Evolutionary conservation across 2,888 invertebrate genomes (phyloP).

Genomic region (Steromphala cineraria): DNA sequence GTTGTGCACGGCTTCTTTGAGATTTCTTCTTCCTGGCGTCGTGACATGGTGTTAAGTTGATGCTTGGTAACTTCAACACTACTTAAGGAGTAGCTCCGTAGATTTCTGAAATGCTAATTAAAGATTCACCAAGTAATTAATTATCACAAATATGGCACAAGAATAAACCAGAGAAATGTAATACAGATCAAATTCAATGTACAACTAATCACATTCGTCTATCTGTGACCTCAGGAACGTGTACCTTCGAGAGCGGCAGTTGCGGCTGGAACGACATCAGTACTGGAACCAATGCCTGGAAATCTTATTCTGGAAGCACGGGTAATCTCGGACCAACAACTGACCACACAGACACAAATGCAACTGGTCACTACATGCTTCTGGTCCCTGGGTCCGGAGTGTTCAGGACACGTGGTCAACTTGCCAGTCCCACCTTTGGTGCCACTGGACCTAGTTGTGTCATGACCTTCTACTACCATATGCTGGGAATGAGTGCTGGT

Average conservation of each 20-base stretch:
- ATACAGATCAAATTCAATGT: neutral
- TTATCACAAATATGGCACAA: too few relatives aligned
- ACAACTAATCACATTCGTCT: neutral
- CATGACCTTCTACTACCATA: constrained; percentile 69
- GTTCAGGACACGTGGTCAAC: constrained; percentile 51
- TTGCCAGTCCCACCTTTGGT: constrained; percentile 61
- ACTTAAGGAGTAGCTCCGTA: too few relatives aligned
- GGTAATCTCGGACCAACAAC: constrained; percentile 51
- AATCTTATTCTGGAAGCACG: constrained; percentile 49
- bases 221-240: constrained; percentile 46
- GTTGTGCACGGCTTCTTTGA: too few relatives aligned
- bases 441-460: constrained; percentile 65
- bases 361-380: constrained; percentile 63
- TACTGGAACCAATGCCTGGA: constrained; percentile 62
- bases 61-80: too few relatives aligned
- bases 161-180: neutral
- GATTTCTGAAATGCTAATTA: too few relatives aligned
- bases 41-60: too few relatives aligned
- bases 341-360: constrained; percentile 62
- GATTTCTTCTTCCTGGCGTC: too few relatives aligned
- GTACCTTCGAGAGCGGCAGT: constrained; percentile 64
- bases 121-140: too few relatives aligned
- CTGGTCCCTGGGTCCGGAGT: constrained; percentile 55
- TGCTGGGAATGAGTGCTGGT: constrained; percentile 65
- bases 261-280: constrained; percentile 69